Percentiles rank a stretch among this genome's conserved stretches.
phyloP scores from a whole-genome alignment of 2,113 vertebrate species.

The Dendrocopos noguchii region DNA sequence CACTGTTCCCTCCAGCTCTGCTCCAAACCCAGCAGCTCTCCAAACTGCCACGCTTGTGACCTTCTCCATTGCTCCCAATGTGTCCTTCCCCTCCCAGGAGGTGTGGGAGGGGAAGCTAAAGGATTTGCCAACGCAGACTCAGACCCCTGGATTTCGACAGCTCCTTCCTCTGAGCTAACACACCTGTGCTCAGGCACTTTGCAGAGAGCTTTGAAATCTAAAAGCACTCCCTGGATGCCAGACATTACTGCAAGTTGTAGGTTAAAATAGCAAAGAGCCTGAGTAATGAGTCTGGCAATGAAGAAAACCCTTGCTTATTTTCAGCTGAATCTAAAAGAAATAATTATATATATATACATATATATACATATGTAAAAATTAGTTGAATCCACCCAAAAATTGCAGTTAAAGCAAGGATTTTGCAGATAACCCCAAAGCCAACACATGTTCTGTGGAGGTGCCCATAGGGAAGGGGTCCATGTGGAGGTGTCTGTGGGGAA shows the following conservation, averaged over 20 bases:
- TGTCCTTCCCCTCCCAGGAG: background rate
- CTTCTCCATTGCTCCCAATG: background rate
- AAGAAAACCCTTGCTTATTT: background rate
- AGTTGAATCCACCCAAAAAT: background rate
- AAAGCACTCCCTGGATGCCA: background rate
- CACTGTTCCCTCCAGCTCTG: background rate
- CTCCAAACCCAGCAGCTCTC: background rate
- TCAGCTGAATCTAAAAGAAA: background rate
- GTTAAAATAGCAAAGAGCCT: conserved; percentile 42
- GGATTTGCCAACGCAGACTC: background rate
- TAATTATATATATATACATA: no score
- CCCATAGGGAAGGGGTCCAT: background rate
- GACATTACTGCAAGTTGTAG: background rate
- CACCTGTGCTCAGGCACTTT: background rate
- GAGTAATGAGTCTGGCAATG: background rate
- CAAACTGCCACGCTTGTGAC: background rate
- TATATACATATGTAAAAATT: background rate
- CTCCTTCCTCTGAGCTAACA: background rate
- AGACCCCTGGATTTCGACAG: fast-evolving
- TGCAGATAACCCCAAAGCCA: background rate
- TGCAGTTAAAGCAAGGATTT: background rate
- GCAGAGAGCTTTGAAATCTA: background rate
- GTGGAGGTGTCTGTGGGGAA: no score
- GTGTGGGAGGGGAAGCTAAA: background rate
- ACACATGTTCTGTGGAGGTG: background rate